Conservation (phyloP, 2,888 invertebrate genomes). For the Netelia virgata region DNA sequence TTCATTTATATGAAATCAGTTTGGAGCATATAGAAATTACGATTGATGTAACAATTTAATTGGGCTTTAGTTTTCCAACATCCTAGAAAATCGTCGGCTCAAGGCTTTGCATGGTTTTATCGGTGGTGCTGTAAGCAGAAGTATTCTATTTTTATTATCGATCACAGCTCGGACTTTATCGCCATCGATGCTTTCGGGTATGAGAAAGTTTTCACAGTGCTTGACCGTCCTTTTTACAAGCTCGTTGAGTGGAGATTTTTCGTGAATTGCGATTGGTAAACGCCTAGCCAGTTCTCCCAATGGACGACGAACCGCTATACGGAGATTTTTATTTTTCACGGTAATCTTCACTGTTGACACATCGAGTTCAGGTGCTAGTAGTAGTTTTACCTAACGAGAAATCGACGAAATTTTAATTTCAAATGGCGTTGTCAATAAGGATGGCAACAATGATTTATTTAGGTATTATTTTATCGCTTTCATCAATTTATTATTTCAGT, state of each 20-base stretch:
- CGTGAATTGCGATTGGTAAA: conserved; percentile 63
- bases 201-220: conserved; percentile 74
- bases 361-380: conserved; percentile 74
- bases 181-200: conserved; percentile 73
- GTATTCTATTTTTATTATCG: conserved; percentile 72
- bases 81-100: conserved; percentile 54
- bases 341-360: conserved; percentile 76
- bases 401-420: not conserved
- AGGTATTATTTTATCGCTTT: too few species aligned
- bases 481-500: too few species aligned
- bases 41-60: conserved; percentile 1
- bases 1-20: not conserved
- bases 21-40: not conserved
- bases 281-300: conserved; percentile 66
- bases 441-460: too few species aligned
- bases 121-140: conserved; percentile 73
- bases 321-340: conserved; percentile 75
- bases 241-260: conserved; percentile 67
- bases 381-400: conserved; percentile 70
- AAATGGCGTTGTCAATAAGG: not conserved
- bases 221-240: conserved; percentile 68
- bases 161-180: conserved; percentile 74
- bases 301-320: conserved; percentile 70
- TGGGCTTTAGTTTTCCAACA: conserved; percentile 5
- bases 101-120: conserved; percentile 66